A percentile compares a stretch with the other conserved stretches of the same genome.
Evolutionary conservation across 2,113 vertebrate genomes (phyloP).

Genomic region (Tylochromis polylepis): DNA sequence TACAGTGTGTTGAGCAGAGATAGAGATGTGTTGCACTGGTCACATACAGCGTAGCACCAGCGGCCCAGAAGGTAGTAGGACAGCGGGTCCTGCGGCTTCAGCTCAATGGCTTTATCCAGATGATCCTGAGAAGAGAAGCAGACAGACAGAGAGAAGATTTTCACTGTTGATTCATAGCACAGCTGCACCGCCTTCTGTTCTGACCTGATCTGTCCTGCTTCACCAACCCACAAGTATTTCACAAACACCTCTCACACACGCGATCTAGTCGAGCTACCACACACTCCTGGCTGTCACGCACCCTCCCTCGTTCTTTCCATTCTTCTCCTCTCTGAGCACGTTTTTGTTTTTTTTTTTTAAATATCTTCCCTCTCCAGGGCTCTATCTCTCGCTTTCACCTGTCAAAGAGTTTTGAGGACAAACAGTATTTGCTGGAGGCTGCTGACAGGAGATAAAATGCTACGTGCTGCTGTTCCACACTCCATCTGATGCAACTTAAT

Average conservation of each 20-base stretch:
- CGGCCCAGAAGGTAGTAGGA: conserved; percentile 93
- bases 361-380: background rate
- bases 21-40: background rate
- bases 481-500: conserved; percentile 42
- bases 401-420: conserved; percentile 45
- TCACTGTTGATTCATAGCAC: conserved; percentile 50
- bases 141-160: conserved; percentile 19
- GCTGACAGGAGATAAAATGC: conserved; percentile 59
- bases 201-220: conserved; percentile 63
- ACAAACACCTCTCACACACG: conserved; percentile 58
- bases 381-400: conserved; percentile 38
- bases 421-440: conserved; percentile 19
- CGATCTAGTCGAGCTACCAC: conserved; percentile 3
- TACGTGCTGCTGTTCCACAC: conserved; percentile 48
- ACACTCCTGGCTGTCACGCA: conserved; percentile 10
- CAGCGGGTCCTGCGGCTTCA: conserved; percentile 88
- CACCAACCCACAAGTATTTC: conserved; percentile 63
- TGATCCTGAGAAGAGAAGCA: conserved; percentile 79
- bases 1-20: background rate
- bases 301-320: conserved; percentile 9
- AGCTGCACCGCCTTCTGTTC: conserved; percentile 48
- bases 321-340: background rate
- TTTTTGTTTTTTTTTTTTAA: background rate
- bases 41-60: conserved; percentile 94
- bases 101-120: conserved; percentile 90